Base-by-base conservation (phyloP, 2,888 invertebrate species). In the Drosophila subsilvestris region DNA sequence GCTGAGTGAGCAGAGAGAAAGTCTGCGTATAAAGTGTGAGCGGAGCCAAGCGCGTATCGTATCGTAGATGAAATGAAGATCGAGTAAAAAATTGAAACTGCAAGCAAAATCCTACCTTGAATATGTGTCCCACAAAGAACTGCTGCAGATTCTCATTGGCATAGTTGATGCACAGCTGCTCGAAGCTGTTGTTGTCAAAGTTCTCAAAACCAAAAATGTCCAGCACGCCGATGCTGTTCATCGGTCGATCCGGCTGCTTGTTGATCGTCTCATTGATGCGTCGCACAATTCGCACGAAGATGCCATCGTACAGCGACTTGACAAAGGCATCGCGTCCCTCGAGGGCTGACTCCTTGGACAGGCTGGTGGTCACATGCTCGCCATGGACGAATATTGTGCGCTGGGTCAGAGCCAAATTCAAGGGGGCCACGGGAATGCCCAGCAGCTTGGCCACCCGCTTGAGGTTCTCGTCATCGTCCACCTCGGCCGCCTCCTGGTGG, bases 171-270 rank as follows among this genome's bases (percentile, higher is more conserved):
- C 98, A 98, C 60, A 99, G 93, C 91, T 99, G 98, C 89, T 99
- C 98, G 90, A 98, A 98, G 91, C 98, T 98, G 91, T 98, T 98
- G 9, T 94, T 94, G 6, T 95, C 95, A 89, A 99, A 98, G 91
- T 98, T 98, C 93, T 99, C 99, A 92, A 99, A 99, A 1, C 99
- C 99, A 90, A 98, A 99, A 79, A 99, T 98, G 91, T 99, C 99
- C 72, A 99, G 93, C 1, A 99, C 97, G 0, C 98, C 98, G 71
- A 99, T 98, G 0, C 96, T 96, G 0, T 93, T 91, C 32, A 93
- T 92, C 77, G 94, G 94, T 20, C 65, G 94, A 6, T 56, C 71
- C 0, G 81, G 67, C 32, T 76, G 76, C 91, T 95, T 95, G 82
- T 94, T 94, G 69, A 98, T 96, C 6, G 98, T 97, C 77, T 94